phyloP scores from a whole-genome alignment of 1,140 invertebrate genomes.

The Phymorhynchus buccinoides region DNA sequence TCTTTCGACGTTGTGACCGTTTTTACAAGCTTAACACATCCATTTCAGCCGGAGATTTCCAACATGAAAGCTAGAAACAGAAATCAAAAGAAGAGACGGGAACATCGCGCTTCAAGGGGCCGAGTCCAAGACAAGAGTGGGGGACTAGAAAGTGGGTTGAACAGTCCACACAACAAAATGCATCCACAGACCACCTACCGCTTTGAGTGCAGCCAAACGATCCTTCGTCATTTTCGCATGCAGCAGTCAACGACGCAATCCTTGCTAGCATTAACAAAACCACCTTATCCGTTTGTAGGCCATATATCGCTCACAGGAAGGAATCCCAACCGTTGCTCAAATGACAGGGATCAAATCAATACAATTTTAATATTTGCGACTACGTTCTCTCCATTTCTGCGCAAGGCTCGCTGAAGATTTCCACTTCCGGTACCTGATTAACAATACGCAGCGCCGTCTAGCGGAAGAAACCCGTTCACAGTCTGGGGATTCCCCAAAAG shows the following conservation, averaged over 20 bases:
- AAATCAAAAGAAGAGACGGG: constrained; percentile 12
- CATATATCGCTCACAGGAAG: constrained; percentile 40
- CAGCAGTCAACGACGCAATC: constrained; percentile 30
- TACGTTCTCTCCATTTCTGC: constrained; percentile 58
- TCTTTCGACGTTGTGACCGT: not conserved
- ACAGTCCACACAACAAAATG: constrained; percentile 21
- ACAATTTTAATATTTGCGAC: constrained; percentile 72
- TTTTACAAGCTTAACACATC: not conserved
- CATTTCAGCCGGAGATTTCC: not conserved
- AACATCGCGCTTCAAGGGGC: constrained; percentile 19
- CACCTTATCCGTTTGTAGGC: constrained; percentile 44
- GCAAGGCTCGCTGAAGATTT: constrained; percentile 61
- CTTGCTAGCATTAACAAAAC: constrained; percentile 40
- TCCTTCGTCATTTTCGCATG: constrained; percentile 90
- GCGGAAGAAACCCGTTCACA: not conserved
- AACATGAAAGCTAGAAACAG: not conserved
- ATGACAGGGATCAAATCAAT: constrained; percentile 66
- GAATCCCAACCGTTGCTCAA: constrained; percentile 54
- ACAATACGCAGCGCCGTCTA: constrained; percentile 48
- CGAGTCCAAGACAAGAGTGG: constrained; percentile 18
- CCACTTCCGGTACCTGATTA: constrained; percentile 63
- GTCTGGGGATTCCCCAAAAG: constrained; percentile 15
- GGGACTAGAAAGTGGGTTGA: constrained; percentile 28
- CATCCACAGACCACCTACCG: constrained; percentile 80
- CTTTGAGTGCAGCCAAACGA: constrained; percentile 95